Conservation (phyloP, 2,113 vertebrate species). For the Oceanodroma tethys region DNA sequence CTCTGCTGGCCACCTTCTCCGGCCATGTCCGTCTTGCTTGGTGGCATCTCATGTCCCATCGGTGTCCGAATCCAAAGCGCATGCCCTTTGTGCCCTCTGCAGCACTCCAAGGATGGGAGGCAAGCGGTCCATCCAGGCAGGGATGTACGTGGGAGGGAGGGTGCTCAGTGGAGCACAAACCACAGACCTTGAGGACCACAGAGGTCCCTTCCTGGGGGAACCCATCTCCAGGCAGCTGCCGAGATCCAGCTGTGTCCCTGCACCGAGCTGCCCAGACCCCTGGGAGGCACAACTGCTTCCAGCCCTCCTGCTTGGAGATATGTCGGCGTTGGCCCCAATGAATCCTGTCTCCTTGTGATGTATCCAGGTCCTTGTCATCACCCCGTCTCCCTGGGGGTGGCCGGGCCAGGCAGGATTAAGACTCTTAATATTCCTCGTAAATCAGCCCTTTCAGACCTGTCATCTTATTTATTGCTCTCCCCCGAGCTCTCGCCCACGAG, state of each 20-base stretch:
- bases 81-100: neutral
- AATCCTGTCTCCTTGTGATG: neutral
- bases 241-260: neutral
- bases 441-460: constrained; percentile 39
- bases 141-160: neutral
- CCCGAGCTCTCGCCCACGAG: neutral
- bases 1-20: neutral
- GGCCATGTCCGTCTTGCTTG: neutral
- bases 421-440: constrained; percentile 45
- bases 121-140: neutral
- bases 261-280: neutral
- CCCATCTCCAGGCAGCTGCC: neutral
- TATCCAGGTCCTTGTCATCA: neutral
- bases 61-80: fast-evolving
- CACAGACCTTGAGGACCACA: neutral
- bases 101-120: neutral
- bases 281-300: neutral
- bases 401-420: neutral
- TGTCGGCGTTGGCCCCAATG: neutral
- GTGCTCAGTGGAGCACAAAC: neutral
- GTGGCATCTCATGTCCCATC: neutral
- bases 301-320: neutral
- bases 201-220: neutral
- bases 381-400: neutral
- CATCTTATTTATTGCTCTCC: constrained; percentile 34